Conservation (phyloP, 1,140 invertebrate genomes). For the Solen grandis region DNA sequence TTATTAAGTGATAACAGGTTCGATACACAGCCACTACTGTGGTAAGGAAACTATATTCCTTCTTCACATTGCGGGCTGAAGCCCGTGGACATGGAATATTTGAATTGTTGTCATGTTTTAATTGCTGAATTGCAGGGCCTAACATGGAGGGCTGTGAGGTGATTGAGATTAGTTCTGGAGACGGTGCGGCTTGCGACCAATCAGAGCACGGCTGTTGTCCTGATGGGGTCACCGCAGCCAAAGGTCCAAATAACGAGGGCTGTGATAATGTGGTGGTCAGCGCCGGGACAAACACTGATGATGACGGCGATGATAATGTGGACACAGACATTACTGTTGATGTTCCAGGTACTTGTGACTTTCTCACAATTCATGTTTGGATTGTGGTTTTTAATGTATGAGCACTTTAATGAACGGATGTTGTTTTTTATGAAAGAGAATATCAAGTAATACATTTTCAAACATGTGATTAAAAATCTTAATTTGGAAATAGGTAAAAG, state of each 20-base stretch:
- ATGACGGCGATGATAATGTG: conserved; percentile 5
- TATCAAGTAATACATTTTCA: no score
- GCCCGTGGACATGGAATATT: not conserved
- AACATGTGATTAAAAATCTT: no score
- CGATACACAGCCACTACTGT: not conserved
- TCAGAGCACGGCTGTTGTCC: conserved; percentile 92
- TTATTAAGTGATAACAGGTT: no score
- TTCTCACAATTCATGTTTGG: no score
- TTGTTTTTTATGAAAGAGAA: no score
- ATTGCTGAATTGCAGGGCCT: no score
- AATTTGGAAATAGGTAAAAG: no score
- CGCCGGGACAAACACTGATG: conserved; percentile 1
- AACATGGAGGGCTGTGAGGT: conserved; percentile 45
- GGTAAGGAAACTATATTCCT: not conserved
- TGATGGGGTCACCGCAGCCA: conserved; percentile 91
- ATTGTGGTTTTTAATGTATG: no score
- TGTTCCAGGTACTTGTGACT: not conserved
- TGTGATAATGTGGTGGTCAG: conserved; percentile 68
- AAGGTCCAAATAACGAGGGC: conserved; percentile 84
- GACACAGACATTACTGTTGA: conserved; percentile 16
- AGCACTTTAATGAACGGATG: no score
- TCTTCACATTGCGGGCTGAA: not conserved
- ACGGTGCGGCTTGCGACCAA: conserved; percentile 18
- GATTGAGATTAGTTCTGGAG: conserved; percentile 36
- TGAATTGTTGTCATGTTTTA: no score